phyloP scores from a whole-genome alignment of 1,140 invertebrate genomes.

The Brachionus rubens region DNA sequence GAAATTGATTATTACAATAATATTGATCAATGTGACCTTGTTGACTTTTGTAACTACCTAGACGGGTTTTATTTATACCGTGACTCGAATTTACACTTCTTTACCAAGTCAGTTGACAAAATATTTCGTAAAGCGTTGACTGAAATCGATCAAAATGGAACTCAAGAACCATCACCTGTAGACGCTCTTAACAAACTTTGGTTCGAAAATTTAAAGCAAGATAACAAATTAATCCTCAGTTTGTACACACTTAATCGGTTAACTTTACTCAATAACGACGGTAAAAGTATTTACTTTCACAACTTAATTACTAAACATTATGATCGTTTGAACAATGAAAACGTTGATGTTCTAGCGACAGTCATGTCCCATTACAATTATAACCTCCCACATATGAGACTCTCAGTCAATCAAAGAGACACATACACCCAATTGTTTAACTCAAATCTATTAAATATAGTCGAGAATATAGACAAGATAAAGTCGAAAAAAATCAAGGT shows the following conservation, averaged over 20 bases:
- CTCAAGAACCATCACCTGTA: no score
- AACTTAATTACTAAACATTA: not conserved
- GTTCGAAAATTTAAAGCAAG: not conserved
- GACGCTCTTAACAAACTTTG: not conserved
- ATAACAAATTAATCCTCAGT: not conserved
- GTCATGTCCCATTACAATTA: not conserved
- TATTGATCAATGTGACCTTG: not conserved
- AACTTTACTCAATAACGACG: not conserved
- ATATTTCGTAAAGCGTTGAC: conserved; percentile 11
- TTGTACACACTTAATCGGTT: not conserved
- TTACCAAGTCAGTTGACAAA: not conserved
- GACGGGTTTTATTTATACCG: conserved; percentile 7
- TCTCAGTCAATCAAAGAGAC: not conserved
- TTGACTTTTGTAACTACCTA: not conserved
- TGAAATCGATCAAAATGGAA: no score
- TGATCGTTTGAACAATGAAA: not conserved
- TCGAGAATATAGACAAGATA: conserved; percentile 8
- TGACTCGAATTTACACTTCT: conserved; percentile 30
- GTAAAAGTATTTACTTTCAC: not conserved
- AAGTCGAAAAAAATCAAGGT: not conserved
- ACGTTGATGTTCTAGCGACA: not conserved
- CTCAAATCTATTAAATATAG: not conserved
- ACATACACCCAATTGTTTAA: not conserved
- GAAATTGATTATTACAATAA: conserved; percentile 26
- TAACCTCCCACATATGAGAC: not conserved